A percentile compares a stretch with the other conserved stretches of the same genome.
Evolutionary conservation across 2,797 vertebrate genomes (phyloP).

Genomic region (Argentina silus): DNA sequence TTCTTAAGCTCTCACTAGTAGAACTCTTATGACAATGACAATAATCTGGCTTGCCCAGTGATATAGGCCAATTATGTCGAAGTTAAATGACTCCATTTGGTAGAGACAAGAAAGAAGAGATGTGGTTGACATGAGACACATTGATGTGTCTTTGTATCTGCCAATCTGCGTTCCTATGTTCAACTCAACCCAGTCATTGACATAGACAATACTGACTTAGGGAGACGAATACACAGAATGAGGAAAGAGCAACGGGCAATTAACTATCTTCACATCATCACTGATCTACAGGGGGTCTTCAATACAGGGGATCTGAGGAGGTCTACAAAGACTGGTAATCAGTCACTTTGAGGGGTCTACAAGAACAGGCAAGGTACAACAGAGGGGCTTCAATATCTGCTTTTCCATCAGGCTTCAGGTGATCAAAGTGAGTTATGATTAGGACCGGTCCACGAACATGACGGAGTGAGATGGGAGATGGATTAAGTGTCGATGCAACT

Average conservation of each 20-base stretch:
- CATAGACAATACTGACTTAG: neutral
- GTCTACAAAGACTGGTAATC: neutral
- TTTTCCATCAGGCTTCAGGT: neutral
- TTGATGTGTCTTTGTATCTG: too few relatives aligned
- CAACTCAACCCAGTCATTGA: too few relatives aligned
- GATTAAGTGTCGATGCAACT: neutral
- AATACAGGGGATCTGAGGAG: neutral
- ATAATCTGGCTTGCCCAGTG: too few relatives aligned
- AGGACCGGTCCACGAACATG: neutral
- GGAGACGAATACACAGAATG: neutral
- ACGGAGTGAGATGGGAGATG: neutral
- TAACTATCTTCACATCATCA: conserved; percentile 25
- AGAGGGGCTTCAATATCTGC: neutral
- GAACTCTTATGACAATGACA: too few relatives aligned
- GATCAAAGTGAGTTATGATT: conserved; percentile 1
- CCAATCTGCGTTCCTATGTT: too few relatives aligned
- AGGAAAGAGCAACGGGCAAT: conserved; percentile 10
- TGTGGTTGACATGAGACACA: neutral
- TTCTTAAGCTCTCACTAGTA: too few relatives aligned
- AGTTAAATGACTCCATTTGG: neutral
- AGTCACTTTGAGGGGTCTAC: neutral
- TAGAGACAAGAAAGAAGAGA: neutral
- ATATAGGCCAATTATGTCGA: too few relatives aligned
- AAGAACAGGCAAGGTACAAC: neutral
- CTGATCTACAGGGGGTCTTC: conserved; percentile 21